Evolutionary conservation across 2,797 vertebrate species (phyloP), one percentile per base, ranked within the genome.

Genomic region (Aulostomus chinensis): DNA sequence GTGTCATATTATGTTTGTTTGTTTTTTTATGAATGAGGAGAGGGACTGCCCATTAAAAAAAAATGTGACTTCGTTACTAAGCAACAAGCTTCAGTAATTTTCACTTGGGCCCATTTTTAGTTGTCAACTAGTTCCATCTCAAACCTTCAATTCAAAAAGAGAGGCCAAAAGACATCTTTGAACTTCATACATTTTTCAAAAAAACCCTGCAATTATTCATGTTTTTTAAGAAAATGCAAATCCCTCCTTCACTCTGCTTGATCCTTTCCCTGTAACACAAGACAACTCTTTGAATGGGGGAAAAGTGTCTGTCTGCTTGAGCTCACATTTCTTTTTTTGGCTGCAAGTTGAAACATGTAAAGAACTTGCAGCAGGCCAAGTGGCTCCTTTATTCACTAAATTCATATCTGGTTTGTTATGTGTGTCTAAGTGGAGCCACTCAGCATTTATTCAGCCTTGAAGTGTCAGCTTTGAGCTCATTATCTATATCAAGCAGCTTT

Each of bases 41-140:
- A 70, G 43, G 28, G 50, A 64, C 56, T 32, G 47, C 57, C 17
- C 40, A 66, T 78, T 10, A 61, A 50, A 40, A 47, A 51, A 33
- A 16, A 32, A 30, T 24, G 49, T 47, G n/a, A n/a, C n/a, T n/a
- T n/a, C 59, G 84, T 89, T 88, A 76, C 86, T 67, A 78, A 77
- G 86, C 86, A 88, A 88, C 86, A 68, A 47, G 70, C 61, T 24
- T 25, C 34, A 25, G 39, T 62, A 48, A 56, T 73, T 63, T 73
- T 63, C 2, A n/a, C n/a, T n/a, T n/a, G n/a, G n/a, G n/a, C n/a
- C n/a, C n/a, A n/a, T n/a, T n/a, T n/a, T n/a, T n/a, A n/a, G n/a
- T n/a, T n/a, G 10, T 45, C 49, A 59, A 33, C 42, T n/a, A 43
- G 34, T 41, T 58, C 33, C 13, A 38, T 68, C 40, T 15, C 21